Base-by-base conservation (phyloP, 2,113 vertebrate genomes). In the Chiloscyllium plagiosum region DNA sequence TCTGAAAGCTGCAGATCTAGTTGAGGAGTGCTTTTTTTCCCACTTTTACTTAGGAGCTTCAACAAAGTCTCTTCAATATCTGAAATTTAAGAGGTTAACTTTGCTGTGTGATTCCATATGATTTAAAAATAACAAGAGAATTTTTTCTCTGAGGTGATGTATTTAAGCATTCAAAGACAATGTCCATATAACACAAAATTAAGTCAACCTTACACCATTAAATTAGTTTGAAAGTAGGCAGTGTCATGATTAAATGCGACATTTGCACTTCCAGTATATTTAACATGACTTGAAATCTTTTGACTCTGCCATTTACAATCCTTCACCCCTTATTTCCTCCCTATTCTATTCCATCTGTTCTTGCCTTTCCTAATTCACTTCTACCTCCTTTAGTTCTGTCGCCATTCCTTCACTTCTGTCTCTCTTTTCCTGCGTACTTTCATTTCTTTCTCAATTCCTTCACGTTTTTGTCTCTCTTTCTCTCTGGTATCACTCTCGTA, bases 21-120 rank as follows among this genome's bases (percentile, higher is more conserved):
- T 66, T 66, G 17, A 66, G 56, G 65, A 66, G 33, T 92, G 87
- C 56, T n/a, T 20, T 65, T 92, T 17, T n/a, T 92, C 29, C 33
- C 29, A 65, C 56, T n/a, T 92, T 89, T 89, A 89, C 86, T 52
- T 13, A 52, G 47, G 12, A 92, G 29, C 87, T 92, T 92, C 52
- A 92, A 19, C 56, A 92, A 92, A 61, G 87, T 65, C 26, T 92
- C 87, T 92, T 92, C 87, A 92, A 92, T 65, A 65, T 92, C 87
- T 92, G 87, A 20, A 65, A 65, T 33, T 15, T 65, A 61, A 65
- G 17, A 65, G 56, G 61, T 92, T 56, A n/a, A 90, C 26, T 56
- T 90, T 92, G 65, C 26, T n/a, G 65, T 65, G 26, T 33, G 33
- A n/a, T 92, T 56, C 24, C 3, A 29, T 33, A 89, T 61, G 86